phyloP scores from a whole-genome alignment of 2,888 invertebrate genomes.

The Lithophane leautieri region DNA sequence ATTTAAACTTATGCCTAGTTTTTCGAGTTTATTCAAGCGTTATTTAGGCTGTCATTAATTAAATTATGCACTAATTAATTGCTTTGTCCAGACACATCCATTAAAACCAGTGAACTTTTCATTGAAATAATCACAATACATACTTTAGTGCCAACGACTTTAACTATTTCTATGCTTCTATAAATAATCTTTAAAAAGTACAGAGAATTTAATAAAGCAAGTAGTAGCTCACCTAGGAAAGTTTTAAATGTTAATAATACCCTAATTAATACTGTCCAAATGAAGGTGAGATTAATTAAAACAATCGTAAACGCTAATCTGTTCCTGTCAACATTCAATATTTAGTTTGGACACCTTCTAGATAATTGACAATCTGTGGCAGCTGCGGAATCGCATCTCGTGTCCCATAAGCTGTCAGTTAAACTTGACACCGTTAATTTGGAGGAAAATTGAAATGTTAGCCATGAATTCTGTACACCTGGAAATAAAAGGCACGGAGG shows the following conservation, averaged over 20 bases:
- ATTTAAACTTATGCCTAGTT: background rate
- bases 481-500: slow-evolving; percentile 49
- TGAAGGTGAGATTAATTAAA: slow-evolving; percentile 2
- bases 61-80: background rate
- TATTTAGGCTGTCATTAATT: background rate
- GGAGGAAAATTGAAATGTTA: slow-evolving; percentile 22
- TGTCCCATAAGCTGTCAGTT: slow-evolving; percentile 4
- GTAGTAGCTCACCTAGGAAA: background rate
- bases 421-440: slow-evolving; percentile 33
- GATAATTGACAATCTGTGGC: slow-evolving; percentile 13
- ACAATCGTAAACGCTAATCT: slow-evolving; percentile 2
- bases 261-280: background rate
- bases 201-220: background rate
- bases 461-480: slow-evolving; percentile 39
- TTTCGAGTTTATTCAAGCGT: background rate
- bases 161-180: background rate
- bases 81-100: background rate
- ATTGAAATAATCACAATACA: background rate
- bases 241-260: slow-evolving; percentile 1
- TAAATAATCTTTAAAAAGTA: background rate
- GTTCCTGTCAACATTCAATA: slow-evolving; percentile 1
- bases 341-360: background rate
- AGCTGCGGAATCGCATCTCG: background rate
- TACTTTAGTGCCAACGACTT: background rate
- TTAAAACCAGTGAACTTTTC: slow-evolving; percentile 8